Conservation (phyloP, 2,888 invertebrate species). For the Sepioteuthis lessoniana region DNA sequence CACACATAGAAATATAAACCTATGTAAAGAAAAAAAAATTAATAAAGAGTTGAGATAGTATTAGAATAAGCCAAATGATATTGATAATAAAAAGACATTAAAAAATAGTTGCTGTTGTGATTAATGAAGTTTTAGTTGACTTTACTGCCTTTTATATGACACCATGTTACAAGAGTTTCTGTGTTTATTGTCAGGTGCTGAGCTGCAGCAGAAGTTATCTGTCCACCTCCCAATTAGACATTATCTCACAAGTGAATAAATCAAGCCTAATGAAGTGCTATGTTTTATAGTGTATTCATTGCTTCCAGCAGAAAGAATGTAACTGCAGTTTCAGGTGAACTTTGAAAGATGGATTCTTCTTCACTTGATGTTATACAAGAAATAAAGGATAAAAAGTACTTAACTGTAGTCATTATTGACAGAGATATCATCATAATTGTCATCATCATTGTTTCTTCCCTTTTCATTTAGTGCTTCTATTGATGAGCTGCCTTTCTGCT, state of each 20-base stretch:
- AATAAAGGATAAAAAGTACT: background rate
- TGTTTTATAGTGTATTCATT: background rate
- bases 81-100: too few species aligned
- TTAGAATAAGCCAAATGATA: too few species aligned
- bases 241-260: slow-evolving; percentile 9
- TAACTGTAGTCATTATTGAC: background rate
- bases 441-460: background rate
- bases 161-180: background rate
- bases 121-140: background rate
- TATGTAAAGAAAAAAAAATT: too few species aligned
- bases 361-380: background rate
- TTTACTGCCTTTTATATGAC: background rate
- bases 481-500: background rate
- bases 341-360: background rate
- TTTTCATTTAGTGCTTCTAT: background rate
- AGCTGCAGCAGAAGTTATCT: background rate
- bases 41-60: too few species aligned
- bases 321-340: background rate
- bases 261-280: slow-evolving; percentile 12
- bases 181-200: background rate
- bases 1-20: too few species aligned
- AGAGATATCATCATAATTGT: background rate
- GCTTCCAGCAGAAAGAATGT: background rate
- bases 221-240: slow-evolving; percentile 11
- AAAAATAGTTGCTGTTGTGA: background rate